A percentile compares a stretch with the other conserved stretches of the same genome.
phyloP scores from a whole-genome alignment of 2,113 vertebrate genomes.

The Peromyscus polionotus region DNA sequence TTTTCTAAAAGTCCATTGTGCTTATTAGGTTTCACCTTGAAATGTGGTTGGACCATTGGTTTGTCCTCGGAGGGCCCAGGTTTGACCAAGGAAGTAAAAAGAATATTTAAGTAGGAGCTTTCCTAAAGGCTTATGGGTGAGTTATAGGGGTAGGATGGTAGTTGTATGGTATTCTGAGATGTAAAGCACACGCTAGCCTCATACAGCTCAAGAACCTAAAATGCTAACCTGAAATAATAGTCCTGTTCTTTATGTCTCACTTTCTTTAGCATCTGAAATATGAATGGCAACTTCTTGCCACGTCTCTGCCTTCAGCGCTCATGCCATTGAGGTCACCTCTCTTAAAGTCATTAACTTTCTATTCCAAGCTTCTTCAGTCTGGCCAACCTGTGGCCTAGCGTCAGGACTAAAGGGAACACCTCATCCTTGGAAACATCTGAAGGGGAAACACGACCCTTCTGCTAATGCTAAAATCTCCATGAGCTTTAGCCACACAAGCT shows the following conservation, averaged over 20 bases:
- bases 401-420: conserved; percentile 8
- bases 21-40: conserved; percentile 52
- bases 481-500: background rate
- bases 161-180: background rate
- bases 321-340: background rate
- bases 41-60: background rate
- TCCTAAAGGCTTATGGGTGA: background rate
- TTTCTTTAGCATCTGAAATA: conserved; percentile 14
- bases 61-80: conserved; percentile 18
- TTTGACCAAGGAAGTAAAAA: conserved; percentile 40
- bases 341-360: background rate
- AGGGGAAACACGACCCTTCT: background rate
- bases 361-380: background rate
- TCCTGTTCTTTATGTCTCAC: background rate
- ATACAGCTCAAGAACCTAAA: background rate
- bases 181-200: background rate
- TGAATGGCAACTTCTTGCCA: background rate
- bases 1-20: conserved; percentile 41
- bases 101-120: conserved; percentile 23
- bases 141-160: background rate
- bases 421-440: conserved; percentile 22
- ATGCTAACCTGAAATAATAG: background rate
- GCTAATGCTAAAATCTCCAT: conserved; percentile 1
- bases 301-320: background rate
- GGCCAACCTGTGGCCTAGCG: background rate